Evolutionary conservation across 2,113 vertebrate genomes (phyloP).

Genomic region (Pomatorhinus ruficollis): DNA sequence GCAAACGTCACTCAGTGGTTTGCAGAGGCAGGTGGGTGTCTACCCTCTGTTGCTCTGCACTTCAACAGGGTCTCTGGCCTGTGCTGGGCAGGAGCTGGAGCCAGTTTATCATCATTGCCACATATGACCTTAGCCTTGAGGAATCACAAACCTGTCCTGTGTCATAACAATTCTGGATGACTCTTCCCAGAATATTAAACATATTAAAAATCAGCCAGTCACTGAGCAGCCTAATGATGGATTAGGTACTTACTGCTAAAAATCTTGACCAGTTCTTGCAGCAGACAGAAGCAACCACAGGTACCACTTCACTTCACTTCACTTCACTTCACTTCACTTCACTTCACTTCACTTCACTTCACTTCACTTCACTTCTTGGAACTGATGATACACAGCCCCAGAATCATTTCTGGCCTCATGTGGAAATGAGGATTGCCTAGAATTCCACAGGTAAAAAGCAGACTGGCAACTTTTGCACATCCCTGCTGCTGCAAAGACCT

Average conservation of each 20-base stretch:
- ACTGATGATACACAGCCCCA: not conserved
- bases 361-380: not conserved
- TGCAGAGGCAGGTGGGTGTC: fast-evolving
- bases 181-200: not conserved
- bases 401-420: not conserved
- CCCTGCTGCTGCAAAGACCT: not conserved
- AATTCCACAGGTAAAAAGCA: not conserved
- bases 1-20: not conserved
- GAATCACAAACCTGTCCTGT: not conserved
- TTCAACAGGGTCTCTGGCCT: not conserved
- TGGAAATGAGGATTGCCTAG: not conserved
- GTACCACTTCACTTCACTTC: not conserved
- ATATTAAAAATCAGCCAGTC: not conserved
- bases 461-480: not conserved
- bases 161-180: not conserved
- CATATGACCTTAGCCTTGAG: not conserved
- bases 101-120: not conserved
- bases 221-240: not conserved
- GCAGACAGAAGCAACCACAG: not conserved
- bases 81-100: not conserved
- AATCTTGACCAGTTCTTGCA: not conserved
- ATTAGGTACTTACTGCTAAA: not conserved
- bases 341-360: not conserved
- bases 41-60: not conserved
- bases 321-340: not conserved